phyloP scores from a whole-genome alignment of 2,888 invertebrate genomes.

The Notodonta ziczac region DNA sequence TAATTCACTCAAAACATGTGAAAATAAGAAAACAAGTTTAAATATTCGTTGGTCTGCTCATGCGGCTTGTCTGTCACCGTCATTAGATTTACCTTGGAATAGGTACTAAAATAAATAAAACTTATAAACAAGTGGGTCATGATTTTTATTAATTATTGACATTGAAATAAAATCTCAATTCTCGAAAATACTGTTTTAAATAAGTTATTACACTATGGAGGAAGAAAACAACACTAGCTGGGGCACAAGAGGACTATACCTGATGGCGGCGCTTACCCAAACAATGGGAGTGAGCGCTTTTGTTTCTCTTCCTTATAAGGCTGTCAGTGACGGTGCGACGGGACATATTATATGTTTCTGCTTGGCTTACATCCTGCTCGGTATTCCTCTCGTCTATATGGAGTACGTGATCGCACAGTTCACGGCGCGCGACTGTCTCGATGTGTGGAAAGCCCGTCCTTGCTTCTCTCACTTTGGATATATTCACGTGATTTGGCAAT shows the following conservation, averaged over 20 bases:
- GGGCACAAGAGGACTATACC: not conserved
- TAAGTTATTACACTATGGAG: too few relatives aligned
- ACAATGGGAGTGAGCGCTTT: not conserved
- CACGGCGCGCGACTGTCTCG: conserved; percentile 66
- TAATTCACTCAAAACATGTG: too few relatives aligned
- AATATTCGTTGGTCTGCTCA: too few relatives aligned
- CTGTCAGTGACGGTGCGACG: not conserved
- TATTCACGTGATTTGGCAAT: conserved; percentile 1
- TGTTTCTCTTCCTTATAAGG: not conserved
- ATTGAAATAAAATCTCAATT: too few relatives aligned
- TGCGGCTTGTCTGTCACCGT: too few relatives aligned
- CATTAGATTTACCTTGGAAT: too few relatives aligned
- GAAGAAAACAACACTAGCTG: not conserved
- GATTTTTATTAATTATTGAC: too few relatives aligned
- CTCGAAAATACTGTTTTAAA: too few relatives aligned
- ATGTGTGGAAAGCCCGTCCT: conserved; percentile 63
- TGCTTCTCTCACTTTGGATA: conserved; percentile 69
- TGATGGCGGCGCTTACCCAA: not conserved
- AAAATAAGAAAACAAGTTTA: too few relatives aligned
- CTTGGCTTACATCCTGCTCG: conserved; percentile 22
- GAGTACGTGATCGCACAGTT: conserved; percentile 73
- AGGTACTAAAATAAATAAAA: too few relatives aligned
- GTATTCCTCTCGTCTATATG: conserved; percentile 72
- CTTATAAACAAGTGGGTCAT: too few relatives aligned
- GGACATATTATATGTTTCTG: not conserved